Base-by-base conservation (phyloP, 2,888 invertebrate species). In the Perizoma flavofasciatum region DNA sequence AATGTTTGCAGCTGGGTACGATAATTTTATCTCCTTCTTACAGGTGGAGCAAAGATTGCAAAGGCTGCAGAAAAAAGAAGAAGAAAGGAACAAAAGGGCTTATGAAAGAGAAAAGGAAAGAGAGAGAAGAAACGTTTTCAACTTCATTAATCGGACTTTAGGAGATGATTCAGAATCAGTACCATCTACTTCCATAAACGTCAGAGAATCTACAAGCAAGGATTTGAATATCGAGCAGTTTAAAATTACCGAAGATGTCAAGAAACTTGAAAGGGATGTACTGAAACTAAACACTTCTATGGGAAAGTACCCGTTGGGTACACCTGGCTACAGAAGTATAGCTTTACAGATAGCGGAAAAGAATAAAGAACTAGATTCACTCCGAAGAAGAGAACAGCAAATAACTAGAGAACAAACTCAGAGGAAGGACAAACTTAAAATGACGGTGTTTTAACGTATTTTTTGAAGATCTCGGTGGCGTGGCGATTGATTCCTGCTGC, bases 171-270 rank as follows among this genome's bases (percentile, higher is more conserved):
- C 70, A 5, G 75, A 69, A 44, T 54, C 70, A 4, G 49, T 68
- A 7, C 60, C 73, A 43, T 62, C 70, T 7, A 61, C 69, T 37
- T 47, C 73, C 4, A 52, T 74, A 5, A 79, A 90, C 59, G 78
- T 93, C 4, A 93, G 92, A 70, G 87, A 93, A 61, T 92, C 94
- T 9, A 92, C 95, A 0, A 94, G 89, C 65, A 94, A 95, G 78
- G 94, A 94, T 55, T 85, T 96, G 43, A 96, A 96, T 77, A 95
- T 96, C 41, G 95, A 95, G 72, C 94, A 94, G 69, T 94, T 96
- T 59, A 94, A 95, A 83, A 92, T 96, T 59, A 94, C 94, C 1
- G 96, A 96, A 85, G 94, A 95, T 72, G 95, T 96, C 47, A 94
- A 93, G 53, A 94, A 92, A 74, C 87, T 95, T 44, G 95, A 96